A percentile compares a stretch with the other conserved stretches of the same genome.
Evolutionary conservation across 2,888 invertebrate species (phyloP).

Genomic region (Watsonalla binaria): DNA sequence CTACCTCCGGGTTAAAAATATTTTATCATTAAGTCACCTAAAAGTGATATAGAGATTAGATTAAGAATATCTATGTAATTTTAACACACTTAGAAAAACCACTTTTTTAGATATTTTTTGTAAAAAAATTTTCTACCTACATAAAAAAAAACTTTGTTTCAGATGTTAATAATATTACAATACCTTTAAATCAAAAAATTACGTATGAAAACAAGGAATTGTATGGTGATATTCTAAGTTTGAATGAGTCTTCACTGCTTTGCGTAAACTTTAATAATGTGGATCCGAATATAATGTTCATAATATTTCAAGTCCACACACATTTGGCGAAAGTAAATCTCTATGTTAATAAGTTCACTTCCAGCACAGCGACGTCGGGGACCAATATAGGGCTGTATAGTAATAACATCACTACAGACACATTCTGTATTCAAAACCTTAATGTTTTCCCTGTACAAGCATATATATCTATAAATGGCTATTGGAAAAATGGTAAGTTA

Average conservation of each 20-base stretch:
- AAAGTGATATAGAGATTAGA: too few species aligned
- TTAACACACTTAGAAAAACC: too few species aligned
- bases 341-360: constrained; percentile 50
- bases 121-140: too few species aligned
- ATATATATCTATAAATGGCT: constrained; percentile 75
- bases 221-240: constrained; percentile 38
- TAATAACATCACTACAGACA: constrained; percentile 32
- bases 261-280: constrained; percentile 62
- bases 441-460: constrained; percentile 48
- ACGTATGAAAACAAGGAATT: constrained; percentile 44
- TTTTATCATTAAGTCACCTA: too few species aligned
- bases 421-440: constrained; percentile 64
- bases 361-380: constrained; percentile 67
- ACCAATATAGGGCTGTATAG: constrained; percentile 80
- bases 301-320: constrained; percentile 82
- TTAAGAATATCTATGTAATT: too few species aligned
- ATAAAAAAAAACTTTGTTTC: not conserved
- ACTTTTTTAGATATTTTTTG: too few species aligned
- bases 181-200: constrained; percentile 47
- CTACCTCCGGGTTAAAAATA: too few species aligned
- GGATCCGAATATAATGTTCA: constrained; percentile 67
- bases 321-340: constrained; percentile 77
- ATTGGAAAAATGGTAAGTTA: constrained; percentile 64
- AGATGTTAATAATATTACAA: constrained; percentile 36
- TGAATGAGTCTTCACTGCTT: constrained; percentile 41